Percentiles rank a stretch among this genome's conserved stretches.
These are phyloP conservation scores for Dicaeum eximium DNA, from an alignment of 2,113 vertebrate genomes.

Conservation along the genomic window DNA sequence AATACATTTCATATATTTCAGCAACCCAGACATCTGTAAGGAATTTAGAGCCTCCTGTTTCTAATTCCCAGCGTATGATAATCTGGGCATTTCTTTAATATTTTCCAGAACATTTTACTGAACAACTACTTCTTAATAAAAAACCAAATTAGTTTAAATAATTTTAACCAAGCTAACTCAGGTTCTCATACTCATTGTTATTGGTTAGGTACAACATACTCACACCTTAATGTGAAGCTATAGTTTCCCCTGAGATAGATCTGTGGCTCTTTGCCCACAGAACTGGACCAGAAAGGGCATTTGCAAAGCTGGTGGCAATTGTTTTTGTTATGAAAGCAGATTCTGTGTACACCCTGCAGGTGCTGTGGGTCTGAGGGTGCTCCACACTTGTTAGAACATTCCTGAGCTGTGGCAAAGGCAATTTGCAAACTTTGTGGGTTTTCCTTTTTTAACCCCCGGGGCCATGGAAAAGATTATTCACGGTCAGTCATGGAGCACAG, in stretches of 20 bases:
- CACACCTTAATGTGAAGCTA: fast-evolving
- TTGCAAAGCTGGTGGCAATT: not conserved
- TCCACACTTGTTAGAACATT: not conserved
- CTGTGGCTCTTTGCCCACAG: not conserved
- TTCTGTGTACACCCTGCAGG: not conserved
- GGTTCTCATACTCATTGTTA: not conserved
- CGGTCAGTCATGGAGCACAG: not conserved
- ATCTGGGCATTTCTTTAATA: not conserved
- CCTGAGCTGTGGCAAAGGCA: not conserved
- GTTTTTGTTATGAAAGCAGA: not conserved
- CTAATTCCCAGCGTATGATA: not conserved
- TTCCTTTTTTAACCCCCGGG: not conserved
- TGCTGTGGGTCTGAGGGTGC: not conserved
- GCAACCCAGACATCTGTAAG: not conserved
- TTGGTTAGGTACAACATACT: fast-evolving
- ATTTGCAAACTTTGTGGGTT: not conserved
- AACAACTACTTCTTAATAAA: not conserved
- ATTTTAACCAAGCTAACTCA: not conserved
- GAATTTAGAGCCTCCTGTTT: not conserved
- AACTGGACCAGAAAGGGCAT: not conserved
- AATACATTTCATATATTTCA: no score
- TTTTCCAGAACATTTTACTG: not conserved
- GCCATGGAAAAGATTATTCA: not conserved
- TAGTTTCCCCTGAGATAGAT: not conserved
- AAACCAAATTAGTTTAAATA: not conserved